Conservation (phyloP, 2,113 vertebrate genomes). For the Cyanistes caeruleus region DNA sequence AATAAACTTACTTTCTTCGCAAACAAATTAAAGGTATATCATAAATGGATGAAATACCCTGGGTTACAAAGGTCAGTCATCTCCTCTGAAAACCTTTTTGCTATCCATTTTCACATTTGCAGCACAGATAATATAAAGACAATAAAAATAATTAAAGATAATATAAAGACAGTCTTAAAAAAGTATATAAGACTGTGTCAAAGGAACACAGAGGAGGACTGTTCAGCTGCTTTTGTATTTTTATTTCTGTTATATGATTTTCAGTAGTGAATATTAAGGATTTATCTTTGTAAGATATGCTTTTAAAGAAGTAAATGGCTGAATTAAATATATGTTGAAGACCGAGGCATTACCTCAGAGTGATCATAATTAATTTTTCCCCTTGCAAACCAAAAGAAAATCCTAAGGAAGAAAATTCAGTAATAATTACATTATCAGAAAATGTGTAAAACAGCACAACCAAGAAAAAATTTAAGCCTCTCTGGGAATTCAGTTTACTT, state of each 20-base stretch:
- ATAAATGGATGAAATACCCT: not conserved
- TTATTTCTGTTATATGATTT: not conserved
- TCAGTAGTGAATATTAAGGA: not conserved
- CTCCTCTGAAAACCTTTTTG: not conserved
- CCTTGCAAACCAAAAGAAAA: not conserved
- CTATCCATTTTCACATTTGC: not conserved
- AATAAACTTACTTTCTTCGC: not conserved
- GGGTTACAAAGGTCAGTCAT: not conserved
- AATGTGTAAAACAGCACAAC: not conserved
- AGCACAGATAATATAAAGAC: not conserved
- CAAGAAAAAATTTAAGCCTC: not conserved
- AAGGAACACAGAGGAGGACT: not conserved
- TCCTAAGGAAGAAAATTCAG: not conserved
- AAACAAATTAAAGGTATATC: not conserved
- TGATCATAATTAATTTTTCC: not conserved
- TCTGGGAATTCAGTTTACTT: not conserved
- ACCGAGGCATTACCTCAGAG: not conserved
- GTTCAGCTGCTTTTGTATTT: not conserved
- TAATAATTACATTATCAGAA: not conserved
- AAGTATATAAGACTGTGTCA: not conserved
- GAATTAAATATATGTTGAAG: not conserved
- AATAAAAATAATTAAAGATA: too few relatives aligned
- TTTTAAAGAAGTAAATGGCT: not conserved
- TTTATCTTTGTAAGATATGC: not conserved
- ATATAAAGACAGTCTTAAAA: not conserved